Conservation (phyloP, 1,140 invertebrate species). For the Trichonephila inaurata region DNA sequence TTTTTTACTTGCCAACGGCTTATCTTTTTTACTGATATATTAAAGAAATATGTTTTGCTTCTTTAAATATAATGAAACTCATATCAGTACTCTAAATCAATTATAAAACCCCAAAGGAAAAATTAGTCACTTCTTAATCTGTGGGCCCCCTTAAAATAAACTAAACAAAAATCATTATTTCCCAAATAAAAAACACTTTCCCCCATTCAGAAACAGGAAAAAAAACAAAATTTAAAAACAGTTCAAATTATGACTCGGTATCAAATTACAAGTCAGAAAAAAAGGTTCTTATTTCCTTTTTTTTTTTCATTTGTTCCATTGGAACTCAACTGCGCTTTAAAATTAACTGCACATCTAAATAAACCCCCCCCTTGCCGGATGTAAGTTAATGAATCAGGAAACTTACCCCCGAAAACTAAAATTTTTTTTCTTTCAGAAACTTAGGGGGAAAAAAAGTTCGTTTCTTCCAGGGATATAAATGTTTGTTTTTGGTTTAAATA, state of each 20-base stretch:
- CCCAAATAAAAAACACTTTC: neutral
- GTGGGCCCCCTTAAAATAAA: too few relatives aligned
- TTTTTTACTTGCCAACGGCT: too few relatives aligned
- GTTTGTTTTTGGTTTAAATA: neutral
- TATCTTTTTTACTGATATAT: too few relatives aligned
- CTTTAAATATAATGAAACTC: too few relatives aligned
- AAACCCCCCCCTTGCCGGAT: neutral
- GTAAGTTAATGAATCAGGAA: neutral
- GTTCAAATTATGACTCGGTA: neutral
- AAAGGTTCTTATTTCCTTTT: neutral
- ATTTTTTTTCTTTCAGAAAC: constrained; percentile 1
- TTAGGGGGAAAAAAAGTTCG: neutral
- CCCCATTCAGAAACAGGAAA: neutral
- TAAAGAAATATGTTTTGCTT: too few relatives aligned
- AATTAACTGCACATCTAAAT: constrained; percentile 10
- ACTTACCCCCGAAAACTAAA: neutral
- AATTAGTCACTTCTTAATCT: neutral
- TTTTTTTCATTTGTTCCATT: neutral
- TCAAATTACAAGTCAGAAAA: neutral
- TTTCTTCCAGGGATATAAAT: neutral
- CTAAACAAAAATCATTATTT: neutral
- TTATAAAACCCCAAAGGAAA: neutral
- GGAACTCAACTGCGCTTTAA: neutral
- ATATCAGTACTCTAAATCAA: too few relatives aligned
- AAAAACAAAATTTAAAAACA: constrained; percentile 19